phyloP scores from a whole-genome alignment of 2,113 vertebrate genomes.

The Callipepla squamata region DNA sequence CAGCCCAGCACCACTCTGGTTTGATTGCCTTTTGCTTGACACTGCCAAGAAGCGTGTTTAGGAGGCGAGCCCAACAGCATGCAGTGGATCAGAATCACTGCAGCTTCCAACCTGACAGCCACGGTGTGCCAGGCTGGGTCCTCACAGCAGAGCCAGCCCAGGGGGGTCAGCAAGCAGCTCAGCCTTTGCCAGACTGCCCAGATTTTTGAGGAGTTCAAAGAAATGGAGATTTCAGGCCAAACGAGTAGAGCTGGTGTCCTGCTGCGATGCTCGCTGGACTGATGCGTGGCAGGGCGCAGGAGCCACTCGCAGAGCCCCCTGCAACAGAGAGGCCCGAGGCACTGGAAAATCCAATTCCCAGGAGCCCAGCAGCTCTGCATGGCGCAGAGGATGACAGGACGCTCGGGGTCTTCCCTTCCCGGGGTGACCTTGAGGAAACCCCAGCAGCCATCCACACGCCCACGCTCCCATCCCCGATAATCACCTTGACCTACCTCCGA shows the following conservation, averaged over 20 bases:
- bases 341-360: neutral
- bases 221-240: neutral
- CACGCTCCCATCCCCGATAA: neutral
- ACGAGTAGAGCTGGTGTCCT: neutral
- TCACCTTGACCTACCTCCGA: conserved; percentile 50
- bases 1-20: neutral
- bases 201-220: neutral
- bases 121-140: too few relatives aligned
- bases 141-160: neutral
- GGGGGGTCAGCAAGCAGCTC: neutral
- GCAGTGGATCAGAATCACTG: conserved; percentile 38
- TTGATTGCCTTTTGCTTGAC: neutral
- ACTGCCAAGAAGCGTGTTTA: neutral
- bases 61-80: neutral
- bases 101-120: neutral
- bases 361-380: neutral
- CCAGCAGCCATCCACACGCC: neutral
- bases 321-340: neutral
- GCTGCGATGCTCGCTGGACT: neutral
- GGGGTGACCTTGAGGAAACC: conserved; percentile 40
- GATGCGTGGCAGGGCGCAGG: neutral
- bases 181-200: neutral
- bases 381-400: neutral
- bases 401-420: neutral
- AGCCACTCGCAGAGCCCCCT: neutral